These are phyloP conservation scores for Heterocephalus glaber DNA, from an alignment of 2,113 vertebrate genomes.

Conservation along the genomic window DNA sequence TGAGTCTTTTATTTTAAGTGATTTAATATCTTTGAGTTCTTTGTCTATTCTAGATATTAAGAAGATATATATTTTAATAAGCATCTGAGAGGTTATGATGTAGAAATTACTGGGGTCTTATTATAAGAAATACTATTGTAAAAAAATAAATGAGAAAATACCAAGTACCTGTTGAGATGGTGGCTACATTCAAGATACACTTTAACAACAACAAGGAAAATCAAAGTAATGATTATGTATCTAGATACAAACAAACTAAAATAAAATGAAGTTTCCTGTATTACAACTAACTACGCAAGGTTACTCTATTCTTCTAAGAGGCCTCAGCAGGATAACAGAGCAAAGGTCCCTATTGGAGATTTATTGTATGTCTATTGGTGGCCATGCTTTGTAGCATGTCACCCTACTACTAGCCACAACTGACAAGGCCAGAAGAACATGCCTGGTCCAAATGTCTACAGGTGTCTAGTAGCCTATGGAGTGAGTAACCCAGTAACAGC, in stretches of 20 bases:
- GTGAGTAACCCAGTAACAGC: neutral
- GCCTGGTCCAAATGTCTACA: neutral
- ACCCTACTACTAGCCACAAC: neutral
- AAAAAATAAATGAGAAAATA: conserved; percentile 29
- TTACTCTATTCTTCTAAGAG: neutral
- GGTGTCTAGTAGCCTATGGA: neutral
- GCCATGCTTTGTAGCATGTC: neutral
- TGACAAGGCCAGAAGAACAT: neutral
- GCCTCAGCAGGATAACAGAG: neutral
- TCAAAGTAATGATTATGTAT: neutral
- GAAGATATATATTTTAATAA: neutral
- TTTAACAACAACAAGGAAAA: neutral
- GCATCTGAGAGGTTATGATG: neutral
- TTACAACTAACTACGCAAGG: neutral
- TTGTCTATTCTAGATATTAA: neutral
- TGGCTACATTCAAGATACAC: neutral
- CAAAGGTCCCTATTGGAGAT: neutral
- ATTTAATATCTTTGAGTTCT: neutral
- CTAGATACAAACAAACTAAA: neutral
- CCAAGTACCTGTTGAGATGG: neutral
- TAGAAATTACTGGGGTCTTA: neutral
- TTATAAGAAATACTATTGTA: conserved; percentile 4
- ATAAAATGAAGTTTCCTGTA: neutral
- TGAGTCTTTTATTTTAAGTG: neutral
- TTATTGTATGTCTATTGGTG: neutral